These are phyloP conservation scores for Climacteris rufus DNA, from an alignment of 2,113 vertebrate species.

Conservation along the genomic window DNA sequence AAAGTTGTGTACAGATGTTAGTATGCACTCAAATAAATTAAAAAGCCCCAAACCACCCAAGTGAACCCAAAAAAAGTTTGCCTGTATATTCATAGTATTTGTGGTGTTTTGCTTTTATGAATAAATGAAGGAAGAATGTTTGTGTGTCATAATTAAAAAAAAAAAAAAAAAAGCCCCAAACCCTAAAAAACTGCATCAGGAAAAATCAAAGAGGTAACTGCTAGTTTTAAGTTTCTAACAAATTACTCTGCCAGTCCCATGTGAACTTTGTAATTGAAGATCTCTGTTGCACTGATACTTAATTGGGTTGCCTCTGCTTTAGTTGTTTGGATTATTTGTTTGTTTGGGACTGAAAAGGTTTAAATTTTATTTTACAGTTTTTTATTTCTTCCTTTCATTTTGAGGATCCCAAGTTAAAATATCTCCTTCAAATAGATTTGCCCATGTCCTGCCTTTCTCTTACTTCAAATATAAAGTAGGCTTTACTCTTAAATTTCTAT, in stretches of 20 bases:
- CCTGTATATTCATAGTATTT: background rate
- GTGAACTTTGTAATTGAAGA: constrained; percentile 37
- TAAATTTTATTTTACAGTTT: background rate
- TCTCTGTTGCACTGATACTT: constrained; percentile 1
- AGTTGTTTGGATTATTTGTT: background rate
- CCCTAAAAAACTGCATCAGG: background rate
- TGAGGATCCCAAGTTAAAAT: background rate
- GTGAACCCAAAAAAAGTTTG: background rate
- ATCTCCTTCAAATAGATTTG: background rate
- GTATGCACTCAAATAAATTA: background rate
- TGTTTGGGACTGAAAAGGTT: background rate
- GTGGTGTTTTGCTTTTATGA: background rate
- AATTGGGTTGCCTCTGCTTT: background rate
- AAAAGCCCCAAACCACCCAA: background rate
- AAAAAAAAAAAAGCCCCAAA: background rate
- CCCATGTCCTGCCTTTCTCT: background rate
- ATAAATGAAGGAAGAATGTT: constrained; percentile 13
- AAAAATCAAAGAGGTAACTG: background rate
- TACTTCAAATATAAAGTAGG: background rate
- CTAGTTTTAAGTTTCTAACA: constrained; percentile 56
- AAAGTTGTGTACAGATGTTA: background rate
- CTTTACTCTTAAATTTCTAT: background rate
- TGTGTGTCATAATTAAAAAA: background rate
- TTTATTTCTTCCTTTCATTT: background rate
- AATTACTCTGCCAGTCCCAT: constrained; percentile 26